phyloP scores from a whole-genome alignment of 2,888 invertebrate genomes.

The Schizotus pectinicornis region DNA sequence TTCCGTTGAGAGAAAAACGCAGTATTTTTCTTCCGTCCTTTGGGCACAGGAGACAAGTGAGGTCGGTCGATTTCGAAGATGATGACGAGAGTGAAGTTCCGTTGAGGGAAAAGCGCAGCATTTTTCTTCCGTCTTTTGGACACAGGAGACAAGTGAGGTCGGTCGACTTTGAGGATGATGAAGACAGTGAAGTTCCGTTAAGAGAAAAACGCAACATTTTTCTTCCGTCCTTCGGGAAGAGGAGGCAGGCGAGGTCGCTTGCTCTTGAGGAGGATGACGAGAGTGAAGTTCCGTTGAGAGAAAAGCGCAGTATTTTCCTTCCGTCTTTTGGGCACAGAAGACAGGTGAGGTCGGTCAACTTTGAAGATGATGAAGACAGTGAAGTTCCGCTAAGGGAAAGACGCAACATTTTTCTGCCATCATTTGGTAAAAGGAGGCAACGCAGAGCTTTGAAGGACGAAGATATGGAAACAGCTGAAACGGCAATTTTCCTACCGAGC shows the following conservation, averaged over 20 bases:
- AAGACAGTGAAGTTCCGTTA: neutral
- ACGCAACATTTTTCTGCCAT: neutral
- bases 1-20: conserved; percentile 13
- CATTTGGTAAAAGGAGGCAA: neutral
- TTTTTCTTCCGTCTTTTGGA: conserved; percentile 3
- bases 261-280: neutral
- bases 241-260: conserved; percentile 2
- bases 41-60: neutral
- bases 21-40: conserved; percentile 12
- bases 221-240: neutral
- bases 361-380: neutral
- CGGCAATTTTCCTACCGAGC: conserved; percentile 15
- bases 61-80: neutral
- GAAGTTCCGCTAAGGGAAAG: neutral
- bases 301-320: neutral
- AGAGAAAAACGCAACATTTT: conserved; percentile 3
- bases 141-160: neutral
- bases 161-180: neutral
- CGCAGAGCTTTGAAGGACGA: neutral
- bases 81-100: neutral
- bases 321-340: neutral
- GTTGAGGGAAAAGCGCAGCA: neutral
- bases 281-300: no score
- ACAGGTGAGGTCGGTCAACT: neutral
- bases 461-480: conserved; percentile 20